Percentiles rank a stretch among this genome's conserved stretches.
phyloP scores from a whole-genome alignment of 2,797 vertebrate species.

The Melanotaenia pygmaea region DNA sequence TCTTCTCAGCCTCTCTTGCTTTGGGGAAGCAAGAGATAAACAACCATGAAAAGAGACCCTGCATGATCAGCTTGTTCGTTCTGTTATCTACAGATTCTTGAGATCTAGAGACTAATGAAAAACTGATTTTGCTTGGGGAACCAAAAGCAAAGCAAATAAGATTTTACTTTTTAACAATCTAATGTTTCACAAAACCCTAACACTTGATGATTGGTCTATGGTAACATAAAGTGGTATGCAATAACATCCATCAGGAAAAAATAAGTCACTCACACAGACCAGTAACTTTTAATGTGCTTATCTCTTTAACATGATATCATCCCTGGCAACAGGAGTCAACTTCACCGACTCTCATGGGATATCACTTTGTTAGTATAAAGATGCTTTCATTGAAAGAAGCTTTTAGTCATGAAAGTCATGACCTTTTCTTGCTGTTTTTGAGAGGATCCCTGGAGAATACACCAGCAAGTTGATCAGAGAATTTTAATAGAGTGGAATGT shows the following conservation, averaged over 20 bases:
- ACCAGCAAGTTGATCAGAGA: not conserved
- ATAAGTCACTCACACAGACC: not conserved
- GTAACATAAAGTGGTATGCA: too few relatives aligned
- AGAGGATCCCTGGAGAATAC: not conserved
- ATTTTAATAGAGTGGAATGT: not conserved
- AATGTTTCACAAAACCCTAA: too few relatives aligned
- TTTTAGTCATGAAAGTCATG: not conserved
- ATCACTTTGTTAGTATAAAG: not conserved
- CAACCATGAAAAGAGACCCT: not conserved
- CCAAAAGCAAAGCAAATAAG: not conserved
- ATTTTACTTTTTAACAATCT: not conserved
- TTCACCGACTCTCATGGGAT: not conserved
- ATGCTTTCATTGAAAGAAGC: not conserved
- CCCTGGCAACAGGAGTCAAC: not conserved
- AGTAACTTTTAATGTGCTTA: not conserved
- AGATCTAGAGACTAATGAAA: too few relatives aligned
- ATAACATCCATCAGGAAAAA: too few relatives aligned
- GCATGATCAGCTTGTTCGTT: not conserved
- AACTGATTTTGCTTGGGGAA: too few relatives aligned
- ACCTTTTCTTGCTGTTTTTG: constrained; percentile 2
- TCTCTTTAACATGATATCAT: not conserved
- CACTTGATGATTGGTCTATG: too few relatives aligned
- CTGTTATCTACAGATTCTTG: too few relatives aligned
- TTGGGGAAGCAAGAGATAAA: too few relatives aligned
- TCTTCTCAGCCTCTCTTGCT: too few relatives aligned